Evolutionary conservation across 2,888 invertebrate species (phyloP).

Genomic region (Cataglyphis cursor): DNA sequence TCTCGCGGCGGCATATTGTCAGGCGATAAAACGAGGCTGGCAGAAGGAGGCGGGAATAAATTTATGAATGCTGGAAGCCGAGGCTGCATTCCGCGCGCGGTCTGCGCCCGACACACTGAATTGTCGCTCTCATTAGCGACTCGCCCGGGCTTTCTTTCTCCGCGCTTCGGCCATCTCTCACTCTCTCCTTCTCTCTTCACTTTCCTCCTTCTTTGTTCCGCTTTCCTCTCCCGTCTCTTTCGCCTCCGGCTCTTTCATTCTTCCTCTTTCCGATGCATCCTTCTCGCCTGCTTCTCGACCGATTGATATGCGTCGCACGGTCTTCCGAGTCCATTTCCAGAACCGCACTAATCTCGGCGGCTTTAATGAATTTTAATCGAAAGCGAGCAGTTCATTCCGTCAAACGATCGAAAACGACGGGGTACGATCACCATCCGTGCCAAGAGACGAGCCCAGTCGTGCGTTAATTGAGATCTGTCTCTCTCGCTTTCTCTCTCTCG

Average conservation of each 20-base stretch:
- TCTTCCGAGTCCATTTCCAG: conserved; percentile 83
- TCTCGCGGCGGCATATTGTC: conserved; percentile 80
- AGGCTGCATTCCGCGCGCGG: conserved; percentile 82
- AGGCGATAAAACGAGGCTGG: conserved; percentile 82
- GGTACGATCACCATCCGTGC: conserved; percentile 61
- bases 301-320: conserved; percentile 85
- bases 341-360: conserved; percentile 80
- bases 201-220: conserved; percentile 31
- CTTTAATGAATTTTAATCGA: conserved; percentile 84
- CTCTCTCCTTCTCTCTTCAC: conserved; percentile 56
- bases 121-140: conserved; percentile 85
- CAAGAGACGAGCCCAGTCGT: conserved; percentile 18
- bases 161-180: conserved; percentile 49
- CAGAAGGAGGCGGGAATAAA: conserved; percentile 82
- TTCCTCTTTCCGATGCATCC: conserved; percentile 29
- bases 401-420: conserved; percentile 65
- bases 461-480: conserved; percentile 62
- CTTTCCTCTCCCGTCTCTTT: conserved; percentile 26
- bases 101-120: conserved; percentile 84
- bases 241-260: conserved; percentile 42
- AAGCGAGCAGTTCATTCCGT: conserved; percentile 58
- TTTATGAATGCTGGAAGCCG: conserved; percentile 83
- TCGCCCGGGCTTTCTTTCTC: conserved; percentile 72
- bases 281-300: conserved; percentile 68
- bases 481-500: not conserved